A percentile compares a stretch with the other conserved stretches of the same genome.
phyloP scores from a whole-genome alignment of 2,888 invertebrate species.

The Osmoderma eremita region DNA sequence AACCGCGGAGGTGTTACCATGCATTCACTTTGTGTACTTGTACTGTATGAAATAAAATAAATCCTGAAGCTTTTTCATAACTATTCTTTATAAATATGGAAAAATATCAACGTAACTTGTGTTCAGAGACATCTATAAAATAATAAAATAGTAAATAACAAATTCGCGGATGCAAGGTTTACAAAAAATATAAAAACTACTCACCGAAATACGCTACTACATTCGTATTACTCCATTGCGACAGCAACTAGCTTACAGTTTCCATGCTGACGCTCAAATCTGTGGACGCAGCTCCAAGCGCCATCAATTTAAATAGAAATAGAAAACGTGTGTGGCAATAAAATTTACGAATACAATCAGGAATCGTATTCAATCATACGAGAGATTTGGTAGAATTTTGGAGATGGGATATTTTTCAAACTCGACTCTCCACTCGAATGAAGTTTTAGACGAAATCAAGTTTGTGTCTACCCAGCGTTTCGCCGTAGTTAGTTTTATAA shows the following conservation, averaged over 20 bases:
- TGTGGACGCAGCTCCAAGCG: conserved; percentile 13
- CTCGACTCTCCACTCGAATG: conserved; percentile 10
- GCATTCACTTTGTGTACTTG: too few relatives aligned
- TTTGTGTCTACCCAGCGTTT: neutral
- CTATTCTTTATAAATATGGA: too few relatives aligned
- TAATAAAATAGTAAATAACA: too few relatives aligned
- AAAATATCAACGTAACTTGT: too few relatives aligned
- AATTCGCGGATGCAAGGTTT: too few relatives aligned
- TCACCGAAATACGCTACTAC: too few relatives aligned
- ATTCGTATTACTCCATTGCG: neutral
- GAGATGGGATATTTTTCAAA: conserved; percentile 28
- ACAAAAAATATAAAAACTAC: too few relatives aligned
- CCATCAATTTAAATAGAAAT: conserved; percentile 37
- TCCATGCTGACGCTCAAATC: conserved; percentile 23
- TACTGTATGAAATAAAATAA: too few relatives aligned
- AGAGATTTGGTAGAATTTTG: conserved; percentile 32
- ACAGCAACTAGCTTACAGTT: conserved; percentile 3
- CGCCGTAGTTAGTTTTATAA: conserved; percentile 7
- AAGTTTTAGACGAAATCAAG: conserved; percentile 4
- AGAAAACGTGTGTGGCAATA: conserved; percentile 38
- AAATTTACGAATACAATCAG: conserved; percentile 35
- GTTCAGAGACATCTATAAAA: too few relatives aligned
- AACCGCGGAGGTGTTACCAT: too few relatives aligned
- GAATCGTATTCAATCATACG: conserved; percentile 37
- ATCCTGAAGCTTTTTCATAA: too few relatives aligned